Conservation (phyloP, 1,140 invertebrate genomes). For the Phenacoccus solenopsis region DNA sequence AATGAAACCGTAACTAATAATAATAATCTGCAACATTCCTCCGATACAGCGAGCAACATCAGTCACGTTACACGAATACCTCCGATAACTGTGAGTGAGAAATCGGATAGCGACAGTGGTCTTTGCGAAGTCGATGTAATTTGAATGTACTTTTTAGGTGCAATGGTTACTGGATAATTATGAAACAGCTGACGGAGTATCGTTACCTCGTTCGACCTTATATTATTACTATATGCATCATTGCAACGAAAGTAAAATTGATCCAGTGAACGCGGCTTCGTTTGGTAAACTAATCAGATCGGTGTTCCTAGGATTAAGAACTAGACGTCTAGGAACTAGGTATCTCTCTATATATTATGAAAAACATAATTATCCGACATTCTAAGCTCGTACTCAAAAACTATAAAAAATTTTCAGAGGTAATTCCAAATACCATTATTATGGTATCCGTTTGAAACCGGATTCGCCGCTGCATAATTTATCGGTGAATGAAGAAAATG, state of each 20-base stretch:
- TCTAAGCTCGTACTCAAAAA: neutral
- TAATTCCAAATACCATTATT: conserved; percentile 99
- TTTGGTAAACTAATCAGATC: conserved; percentile 98
- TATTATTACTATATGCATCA: conserved; percentile 95
- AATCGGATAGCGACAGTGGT: no score
- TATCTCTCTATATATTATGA: conserved; percentile 31
- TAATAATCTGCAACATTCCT: neutral
- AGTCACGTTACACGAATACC: conserved; percentile 73
- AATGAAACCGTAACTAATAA: neutral
- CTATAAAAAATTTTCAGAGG: conserved; percentile 46
- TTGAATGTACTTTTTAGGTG: conserved; percentile 45
- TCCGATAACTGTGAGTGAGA: conserved; percentile 78
- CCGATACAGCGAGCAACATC: conserved; percentile 46
- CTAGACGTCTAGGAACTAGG: conserved; percentile 84
- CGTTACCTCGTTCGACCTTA: conserved; percentile 85
- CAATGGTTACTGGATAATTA: conserved; percentile 98
- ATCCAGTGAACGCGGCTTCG: conserved; percentile 96
- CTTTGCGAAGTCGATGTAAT: no score
- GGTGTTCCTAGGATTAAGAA: conserved; percentile 90
- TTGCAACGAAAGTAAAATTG: conserved; percentile 85
- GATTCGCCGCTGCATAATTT: conserved; percentile 55
- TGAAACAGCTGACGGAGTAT: conserved; percentile 94
- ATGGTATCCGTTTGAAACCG: conserved; percentile 94
- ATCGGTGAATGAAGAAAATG: conserved; percentile 25
- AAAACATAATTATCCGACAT: neutral